Percentiles rank a stretch among this genome's conserved stretches.
Evolutionary conservation across 2,797 vertebrate genomes (phyloP).

Genomic region (Rhinichthys osculus): DNA sequence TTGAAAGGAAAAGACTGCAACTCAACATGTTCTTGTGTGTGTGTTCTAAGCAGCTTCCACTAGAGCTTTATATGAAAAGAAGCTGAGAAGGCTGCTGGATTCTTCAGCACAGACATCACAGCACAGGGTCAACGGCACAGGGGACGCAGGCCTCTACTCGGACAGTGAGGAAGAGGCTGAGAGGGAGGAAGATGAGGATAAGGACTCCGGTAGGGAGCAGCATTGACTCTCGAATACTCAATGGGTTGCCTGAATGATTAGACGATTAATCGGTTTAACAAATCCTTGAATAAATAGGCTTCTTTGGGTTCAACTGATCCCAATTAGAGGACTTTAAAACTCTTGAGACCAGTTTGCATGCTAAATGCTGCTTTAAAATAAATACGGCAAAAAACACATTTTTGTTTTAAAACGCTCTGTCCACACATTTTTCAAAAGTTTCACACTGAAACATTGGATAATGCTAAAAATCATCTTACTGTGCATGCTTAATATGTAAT

Average conservation of each 20-base stretch:
- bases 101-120: conserved; percentile 47
- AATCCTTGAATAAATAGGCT: background rate
- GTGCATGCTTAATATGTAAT: background rate
- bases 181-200: conserved; percentile 62
- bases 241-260: background rate
- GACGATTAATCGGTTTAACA: background rate
- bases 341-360: background rate
- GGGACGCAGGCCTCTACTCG: conserved; percentile 66
- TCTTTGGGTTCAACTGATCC: background rate
- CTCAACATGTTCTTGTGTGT: conserved; percentile 29
- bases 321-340: background rate
- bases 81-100: conserved; percentile 75
- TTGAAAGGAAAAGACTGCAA: too few relatives aligned
- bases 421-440: background rate
- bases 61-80: conserved; percentile 83
- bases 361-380: too few relatives aligned
- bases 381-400: background rate
- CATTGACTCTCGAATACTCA: background rate
- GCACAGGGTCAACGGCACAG: conserved; percentile 57
- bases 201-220: conserved; percentile 63
- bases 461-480: background rate
- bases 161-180: conserved; percentile 76
- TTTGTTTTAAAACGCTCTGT: background rate
- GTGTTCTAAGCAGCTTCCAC: conserved; percentile 79
- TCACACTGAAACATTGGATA: background rate